Evolutionary conservation across 2,113 vertebrate genomes (phyloP), one percentile per base, ranked within the genome.

Genomic region (Pteronura brasiliensis): DNA sequence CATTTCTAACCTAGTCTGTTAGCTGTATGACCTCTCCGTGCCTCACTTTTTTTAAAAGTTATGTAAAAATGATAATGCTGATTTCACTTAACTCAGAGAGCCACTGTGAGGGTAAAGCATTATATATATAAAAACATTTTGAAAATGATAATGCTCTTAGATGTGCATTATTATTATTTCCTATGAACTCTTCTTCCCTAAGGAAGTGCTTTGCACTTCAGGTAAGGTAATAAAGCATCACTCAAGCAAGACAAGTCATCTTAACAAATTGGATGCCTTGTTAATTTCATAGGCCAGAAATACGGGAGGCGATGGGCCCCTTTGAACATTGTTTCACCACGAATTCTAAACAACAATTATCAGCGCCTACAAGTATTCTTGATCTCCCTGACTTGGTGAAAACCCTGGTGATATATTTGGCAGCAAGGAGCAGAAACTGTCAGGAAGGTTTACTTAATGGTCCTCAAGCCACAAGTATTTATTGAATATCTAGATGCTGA

Each of bases 221-320:
- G 34, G 85, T 88, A 82, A 92, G 44, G 42, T 88, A 88, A 93
- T 79, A 82, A 80, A 72, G 55, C 23, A 55, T 72, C 72, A 23
- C 44, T 92, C 34, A 90, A 83, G 57, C 61, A 71, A 65, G 27
- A 85, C 18, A 65, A 88, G 49, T 82, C 89, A 79, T 85, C 59
- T 72, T 83, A 96, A 83, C 63, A 90, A 86, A 92, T 63, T 74
- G 29, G 90, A 83, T 67, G 57, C 21, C 27, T 86, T 96, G 65
- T 88, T 97, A 94, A 94, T 52, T 84, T 96, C 65, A 94, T 80
- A 87, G 82, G 4, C 55, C 59, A 89, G 47, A 92, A 81, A 85
- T 59, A 82, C 77, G 15, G 55, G 47, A 93, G 82, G 25, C n/a
- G 42, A 63, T 44, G 11, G 52, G 39, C 34, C 8, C 65, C 25